Evolutionary conservation across 2,888 invertebrate genomes (phyloP), one percentile per base, ranked within the genome.

Genomic region (Nemotelus pantherinus): DNA sequence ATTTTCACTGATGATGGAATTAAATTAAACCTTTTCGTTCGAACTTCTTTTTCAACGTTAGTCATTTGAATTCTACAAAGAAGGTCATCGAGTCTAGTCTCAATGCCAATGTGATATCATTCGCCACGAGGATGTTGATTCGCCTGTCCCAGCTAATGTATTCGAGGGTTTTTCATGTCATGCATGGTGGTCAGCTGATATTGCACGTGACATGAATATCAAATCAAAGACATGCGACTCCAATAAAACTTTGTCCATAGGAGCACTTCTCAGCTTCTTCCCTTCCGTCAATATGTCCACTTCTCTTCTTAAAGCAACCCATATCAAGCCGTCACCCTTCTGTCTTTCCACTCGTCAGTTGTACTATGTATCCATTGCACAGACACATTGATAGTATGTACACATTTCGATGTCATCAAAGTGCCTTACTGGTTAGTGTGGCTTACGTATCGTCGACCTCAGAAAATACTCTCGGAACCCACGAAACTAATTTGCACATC

Each of bases 401-500:
- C 10, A 58, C 53, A 25, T 25, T 58, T 71, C 43, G 25, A 57
- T 60, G 53, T 74, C 74, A 50, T 41, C 74, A 74, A 60, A 74
- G 74, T 63, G 39, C 70, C 63, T 74, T 63, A 48, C 74, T 63
- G 50, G 63, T 74, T 44, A n/a, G 60, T 60, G 74, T 63, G 74
- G 74, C 50, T 74, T 48, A 70, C 55, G 48, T 74, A 74, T 74
- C 48, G 74, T 63, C 60, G 74, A 74, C 57, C 71, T 58, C 44
- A 72, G 71, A 72, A 58, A 72, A 50, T 58, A 47, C 71, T 57
- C 10, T 57, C 63, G 6, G 43, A 9, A 58, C 58, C 47, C 48
- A 77, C 75, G 65, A 77, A 79, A 79, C 78, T 79, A 79, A 79
- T 79, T 79, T 79, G 64, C 79, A 78, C 79, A 77, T 79, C 79